Conservation (phyloP, 2,113 vertebrate species). For the Tenrec ecaudatus region DNA sequence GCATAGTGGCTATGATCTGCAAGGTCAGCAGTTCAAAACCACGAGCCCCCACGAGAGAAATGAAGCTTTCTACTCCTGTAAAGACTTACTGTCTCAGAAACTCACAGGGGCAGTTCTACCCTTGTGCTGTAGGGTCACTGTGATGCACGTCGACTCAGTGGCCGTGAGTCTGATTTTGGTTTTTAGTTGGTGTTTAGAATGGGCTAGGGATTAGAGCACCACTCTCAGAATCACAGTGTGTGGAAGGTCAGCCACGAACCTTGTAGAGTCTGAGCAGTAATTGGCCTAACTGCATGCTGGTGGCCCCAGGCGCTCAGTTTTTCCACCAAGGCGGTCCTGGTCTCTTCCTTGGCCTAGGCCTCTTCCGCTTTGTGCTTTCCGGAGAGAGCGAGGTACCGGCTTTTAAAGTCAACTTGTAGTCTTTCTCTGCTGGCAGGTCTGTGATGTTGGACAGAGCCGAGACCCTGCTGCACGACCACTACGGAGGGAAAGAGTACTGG, state of each 20-base stretch:
- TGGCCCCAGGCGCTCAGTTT: neutral
- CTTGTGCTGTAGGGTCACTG: too few relatives aligned
- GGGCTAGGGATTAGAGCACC: neutral
- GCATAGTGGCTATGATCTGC: too few relatives aligned
- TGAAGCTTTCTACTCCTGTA: too few relatives aligned
- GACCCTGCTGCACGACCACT: constrained; percentile 97
- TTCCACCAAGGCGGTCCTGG: neutral
- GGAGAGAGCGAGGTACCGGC: rapidly evolving
- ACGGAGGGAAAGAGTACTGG: constrained; percentile 98
- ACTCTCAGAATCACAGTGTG: neutral
- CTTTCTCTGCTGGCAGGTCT: constrained; percentile 86
- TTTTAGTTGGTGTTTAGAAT: neutral
- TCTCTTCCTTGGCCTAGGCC: neutral
- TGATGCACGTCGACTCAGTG: too few relatives aligned
- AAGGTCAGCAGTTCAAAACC: too few relatives aligned
- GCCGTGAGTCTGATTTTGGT: too few relatives aligned
- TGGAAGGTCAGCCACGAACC: rapidly evolving
- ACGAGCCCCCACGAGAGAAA: too few relatives aligned
- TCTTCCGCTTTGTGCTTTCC: neutral
- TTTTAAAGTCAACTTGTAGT: neutral
- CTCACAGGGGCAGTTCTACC: too few relatives aligned
- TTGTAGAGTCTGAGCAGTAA: neutral
- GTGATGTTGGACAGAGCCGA: constrained; percentile 98
- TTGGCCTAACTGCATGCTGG: neutral
- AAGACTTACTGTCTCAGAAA: too few relatives aligned